These are phyloP conservation scores for Steinernema scapterisci DNA, from an alignment of 2,888 invertebrate species.

Conservation along the genomic window DNA sequence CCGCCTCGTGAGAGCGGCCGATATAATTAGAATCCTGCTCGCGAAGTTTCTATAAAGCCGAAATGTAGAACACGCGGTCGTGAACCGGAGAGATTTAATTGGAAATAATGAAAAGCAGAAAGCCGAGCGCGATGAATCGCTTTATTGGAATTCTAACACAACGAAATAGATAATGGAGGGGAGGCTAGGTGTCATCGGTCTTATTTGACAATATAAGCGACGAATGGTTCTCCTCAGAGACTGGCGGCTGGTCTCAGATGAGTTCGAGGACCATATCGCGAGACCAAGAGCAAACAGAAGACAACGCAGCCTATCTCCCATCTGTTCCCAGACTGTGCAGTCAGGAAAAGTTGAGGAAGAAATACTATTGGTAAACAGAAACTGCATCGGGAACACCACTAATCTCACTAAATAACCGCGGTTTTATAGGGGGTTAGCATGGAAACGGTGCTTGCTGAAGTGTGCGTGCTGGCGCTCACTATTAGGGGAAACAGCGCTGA, in stretches of 20 bases:
- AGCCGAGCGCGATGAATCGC: constrained; percentile 20
- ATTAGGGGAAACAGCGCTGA: no score
- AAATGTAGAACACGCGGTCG: background rate
- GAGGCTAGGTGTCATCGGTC: constrained; percentile 25
- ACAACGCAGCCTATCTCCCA: constrained; percentile 10
- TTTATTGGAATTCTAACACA: constrained; percentile 19
- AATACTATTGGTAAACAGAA: no score
- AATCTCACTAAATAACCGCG: no score
- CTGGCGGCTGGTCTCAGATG: constrained; percentile 25
- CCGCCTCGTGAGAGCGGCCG: no score
- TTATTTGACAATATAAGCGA: constrained; percentile 23
- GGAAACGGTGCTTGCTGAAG: no score
- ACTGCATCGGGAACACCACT: no score
- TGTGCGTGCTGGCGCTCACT: no score
- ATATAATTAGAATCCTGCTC: no score
- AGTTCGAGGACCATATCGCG: constrained; percentile 25
- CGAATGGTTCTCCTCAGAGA: constrained; percentile 22
- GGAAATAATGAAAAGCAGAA: constrained; percentile 15
- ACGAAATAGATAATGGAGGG: constrained; percentile 14
- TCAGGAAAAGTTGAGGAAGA: no score
- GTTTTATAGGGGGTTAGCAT: no score
- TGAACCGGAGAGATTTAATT: background rate
- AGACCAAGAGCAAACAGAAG: constrained; percentile 24
- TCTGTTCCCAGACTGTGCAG: background rate
- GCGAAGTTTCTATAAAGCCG: no score